These are phyloP conservation scores for Chrysemys picta DNA, from an alignment of 2,113 vertebrate genomes.

Conservation along the genomic window DNA sequence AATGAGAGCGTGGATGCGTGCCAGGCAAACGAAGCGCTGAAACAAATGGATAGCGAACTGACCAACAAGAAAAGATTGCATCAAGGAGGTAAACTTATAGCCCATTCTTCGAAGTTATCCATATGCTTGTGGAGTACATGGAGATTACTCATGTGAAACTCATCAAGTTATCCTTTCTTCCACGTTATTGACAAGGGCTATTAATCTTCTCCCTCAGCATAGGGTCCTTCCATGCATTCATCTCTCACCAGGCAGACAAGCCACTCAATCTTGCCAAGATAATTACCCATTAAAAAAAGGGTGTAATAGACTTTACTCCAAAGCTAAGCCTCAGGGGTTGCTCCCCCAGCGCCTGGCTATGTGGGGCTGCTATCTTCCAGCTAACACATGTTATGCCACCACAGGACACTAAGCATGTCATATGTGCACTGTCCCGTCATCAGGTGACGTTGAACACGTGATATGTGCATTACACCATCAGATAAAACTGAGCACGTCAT, in stretches of 20 bases:
- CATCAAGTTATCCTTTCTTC: constrained; percentile 71
- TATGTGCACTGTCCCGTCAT: not conserved
- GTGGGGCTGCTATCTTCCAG: not conserved
- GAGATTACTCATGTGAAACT: constrained; percentile 67
- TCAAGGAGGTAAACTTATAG: constrained; percentile 48
- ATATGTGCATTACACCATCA: not conserved
- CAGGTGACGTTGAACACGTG: not conserved
- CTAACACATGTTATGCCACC: not conserved
- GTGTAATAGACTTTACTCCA: constrained; percentile 21
- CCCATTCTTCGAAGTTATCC: constrained; percentile 69
- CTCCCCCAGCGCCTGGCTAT: not conserved
- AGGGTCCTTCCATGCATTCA: constrained; percentile 30
- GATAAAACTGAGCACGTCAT: not conserved
- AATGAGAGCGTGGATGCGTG: rapidly evolving
- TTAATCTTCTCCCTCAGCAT: constrained; percentile 70
- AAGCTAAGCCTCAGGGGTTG: not conserved
- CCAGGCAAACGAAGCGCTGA: not conserved
- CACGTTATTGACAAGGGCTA: constrained; percentile 67
- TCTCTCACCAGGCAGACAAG: constrained; percentile 30
- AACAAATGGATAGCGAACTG: constrained; percentile 2
- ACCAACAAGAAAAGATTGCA: constrained; percentile 52
- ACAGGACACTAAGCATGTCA: not conserved
- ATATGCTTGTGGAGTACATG: constrained; percentile 51
- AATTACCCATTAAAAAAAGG: constrained; percentile 59
- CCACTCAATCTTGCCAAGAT: constrained; percentile 71